Conservation (phyloP, 2,888 invertebrate species). For the Tetramorium bicarinatum region DNA sequence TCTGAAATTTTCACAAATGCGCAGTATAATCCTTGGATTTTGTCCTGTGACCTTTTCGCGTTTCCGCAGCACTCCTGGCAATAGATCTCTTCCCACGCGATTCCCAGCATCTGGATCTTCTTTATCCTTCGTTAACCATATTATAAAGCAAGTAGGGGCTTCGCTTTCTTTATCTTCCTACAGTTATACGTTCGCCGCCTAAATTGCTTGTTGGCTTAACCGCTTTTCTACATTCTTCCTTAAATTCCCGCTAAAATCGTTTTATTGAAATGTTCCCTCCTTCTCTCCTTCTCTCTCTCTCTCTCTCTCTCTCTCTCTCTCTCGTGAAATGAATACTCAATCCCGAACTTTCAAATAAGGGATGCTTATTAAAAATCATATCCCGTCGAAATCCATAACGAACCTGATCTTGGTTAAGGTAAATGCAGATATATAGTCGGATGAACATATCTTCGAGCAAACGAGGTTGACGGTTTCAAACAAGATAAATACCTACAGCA, state of each 20-base stretch:
- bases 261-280: slow-evolving; percentile 12
- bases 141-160: slow-evolving; percentile 25
- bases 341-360: not conserved
- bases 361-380: slow-evolving; percentile 37
- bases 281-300: not conserved
- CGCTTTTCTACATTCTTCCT: not conserved
- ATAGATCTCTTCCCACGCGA: slow-evolving; percentile 38
- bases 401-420: not conserved
- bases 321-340: not conserved
- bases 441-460: slow-evolving; percentile 31
- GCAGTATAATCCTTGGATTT: slow-evolving; percentile 13
- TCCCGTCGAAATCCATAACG: slow-evolving; percentile 19
- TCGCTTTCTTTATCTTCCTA: slow-evolving; percentile 28
- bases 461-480: slow-evolving; percentile 28
- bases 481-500: slow-evolving; percentile 38
- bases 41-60: slow-evolving; percentile 43
- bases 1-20: slow-evolving; percentile 17
- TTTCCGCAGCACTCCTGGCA: slow-evolving; percentile 30
- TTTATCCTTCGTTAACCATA: slow-evolving; percentile 47
- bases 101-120: slow-evolving; percentile 19
- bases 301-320: not conserved
- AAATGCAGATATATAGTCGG: slow-evolving; percentile 21
- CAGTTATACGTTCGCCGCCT: slow-evolving; percentile 15
- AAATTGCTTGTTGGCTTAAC: slow-evolving; percentile 28
- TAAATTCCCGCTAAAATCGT: not conserved